phyloP scores from a whole-genome alignment of 2,113 vertebrate genomes.

The Mobula hypostoma region DNA sequence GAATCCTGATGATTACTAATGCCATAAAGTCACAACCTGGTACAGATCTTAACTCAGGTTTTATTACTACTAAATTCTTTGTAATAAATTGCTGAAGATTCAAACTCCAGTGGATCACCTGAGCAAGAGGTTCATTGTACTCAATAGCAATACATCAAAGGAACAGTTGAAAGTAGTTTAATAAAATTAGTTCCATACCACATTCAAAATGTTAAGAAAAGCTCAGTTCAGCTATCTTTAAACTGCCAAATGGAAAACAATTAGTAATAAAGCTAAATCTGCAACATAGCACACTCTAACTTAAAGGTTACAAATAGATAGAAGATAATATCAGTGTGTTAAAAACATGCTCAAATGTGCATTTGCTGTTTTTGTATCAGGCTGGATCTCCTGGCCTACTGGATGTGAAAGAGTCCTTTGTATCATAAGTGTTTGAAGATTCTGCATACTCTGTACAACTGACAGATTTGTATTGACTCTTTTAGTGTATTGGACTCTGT shows the following conservation, averaged over 20 bases:
- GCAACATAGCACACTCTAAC: neutral
- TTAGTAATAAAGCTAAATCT: neutral
- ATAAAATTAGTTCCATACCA: neutral
- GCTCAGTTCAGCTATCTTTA: neutral
- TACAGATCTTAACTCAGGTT: neutral
- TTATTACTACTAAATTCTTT: neutral
- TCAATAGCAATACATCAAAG: neutral
- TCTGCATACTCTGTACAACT: neutral
- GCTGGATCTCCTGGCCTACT: neutral
- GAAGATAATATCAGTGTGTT: neutral
- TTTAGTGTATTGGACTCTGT: neutral
- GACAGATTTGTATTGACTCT: neutral
- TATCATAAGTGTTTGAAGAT: neutral
- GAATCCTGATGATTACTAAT: neutral
- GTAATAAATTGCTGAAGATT: neutral
- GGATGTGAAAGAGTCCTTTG: neutral
- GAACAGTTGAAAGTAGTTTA: neutral
- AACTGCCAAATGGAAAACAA: neutral
- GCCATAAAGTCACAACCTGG: neutral
- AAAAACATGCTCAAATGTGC: neutral
- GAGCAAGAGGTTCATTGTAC: neutral
- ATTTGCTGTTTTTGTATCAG: constrained; percentile 6
- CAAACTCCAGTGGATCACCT: neutral
- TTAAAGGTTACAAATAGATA: neutral
- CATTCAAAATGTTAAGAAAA: neutral